Evolutionary conservation across 2,113 vertebrate genomes (phyloP), one percentile per base, ranked within the genome.

Genomic region (Lynx canadensis): DNA sequence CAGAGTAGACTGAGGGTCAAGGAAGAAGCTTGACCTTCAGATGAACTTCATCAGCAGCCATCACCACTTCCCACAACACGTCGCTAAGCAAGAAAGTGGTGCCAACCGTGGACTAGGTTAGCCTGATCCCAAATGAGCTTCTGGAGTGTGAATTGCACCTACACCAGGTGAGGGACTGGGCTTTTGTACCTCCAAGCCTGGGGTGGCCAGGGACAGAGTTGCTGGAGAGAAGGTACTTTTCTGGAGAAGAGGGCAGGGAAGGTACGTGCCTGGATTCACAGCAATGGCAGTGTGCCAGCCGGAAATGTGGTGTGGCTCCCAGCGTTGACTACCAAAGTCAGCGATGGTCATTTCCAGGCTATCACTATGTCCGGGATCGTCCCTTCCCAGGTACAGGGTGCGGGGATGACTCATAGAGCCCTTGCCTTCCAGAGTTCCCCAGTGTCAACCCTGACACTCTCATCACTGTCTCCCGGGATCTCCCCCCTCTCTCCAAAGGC

Each of bases 291-390:
- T 15, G 14, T 4, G 3, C 52, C 38, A 33, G 73, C 79, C 50
- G 10, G 52, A 89, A 69, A 23, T 4, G 14, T 69, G 45, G 31
- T 9, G 21, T 36, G 48, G 45, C 23, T 57, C 33, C 38, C 27
- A 45, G 71, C 55, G 4, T 36, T 29, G 4, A 25, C 57, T 36
- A 2, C 78, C 6, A 2, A 41, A 5, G 31, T 36, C 31, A 33
- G 14, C 13, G 1, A 18, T 25, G 52, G 38, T 15, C 16, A 11
- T 33, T 52, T 41, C 65, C 55, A 3, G 57, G 13, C 45, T 52
- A 16, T 31, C 0, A 12, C 29, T 23, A 11, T 1, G 4, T 19
- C 36, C 36, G 68, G 82, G 50, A 69, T n/a, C 1, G 0, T 25
- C 52, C 27, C 71, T 90, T 60, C 27, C 60, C 55, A 41, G 78